phyloP scores from a whole-genome alignment of 2,113 vertebrate genomes.

The Monopterus albus region DNA sequence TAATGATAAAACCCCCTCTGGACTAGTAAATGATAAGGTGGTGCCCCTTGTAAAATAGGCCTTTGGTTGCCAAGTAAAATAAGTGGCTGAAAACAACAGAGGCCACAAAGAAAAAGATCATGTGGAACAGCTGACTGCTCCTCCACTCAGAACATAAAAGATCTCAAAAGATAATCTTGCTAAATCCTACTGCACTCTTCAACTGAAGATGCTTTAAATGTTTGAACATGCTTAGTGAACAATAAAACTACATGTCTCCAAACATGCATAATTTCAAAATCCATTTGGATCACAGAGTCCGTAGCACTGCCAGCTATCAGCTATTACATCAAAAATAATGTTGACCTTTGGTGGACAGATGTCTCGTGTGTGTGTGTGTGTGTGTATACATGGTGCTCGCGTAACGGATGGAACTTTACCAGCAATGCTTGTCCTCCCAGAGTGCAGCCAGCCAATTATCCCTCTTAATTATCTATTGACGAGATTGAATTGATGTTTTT shows the following conservation, averaged over 20 bases:
- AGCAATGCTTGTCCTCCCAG: slow-evolving; percentile 63
- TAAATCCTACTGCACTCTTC: background rate
- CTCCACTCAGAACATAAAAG: background rate
- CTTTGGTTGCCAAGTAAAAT: slow-evolving; percentile 33
- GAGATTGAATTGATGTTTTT: slow-evolving; percentile 81
- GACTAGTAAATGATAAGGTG: slow-evolving; percentile 22
- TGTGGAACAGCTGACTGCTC: slow-evolving; percentile 30
- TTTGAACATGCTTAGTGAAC: background rate
- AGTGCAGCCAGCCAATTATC: slow-evolving; percentile 76
- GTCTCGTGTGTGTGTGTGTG: slow-evolving; percentile 7
- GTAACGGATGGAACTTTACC: slow-evolving; percentile 66
- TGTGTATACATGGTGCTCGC: slow-evolving; percentile 34
- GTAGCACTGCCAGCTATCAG: background rate
- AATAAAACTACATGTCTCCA: slow-evolving; percentile 1
- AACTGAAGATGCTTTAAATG: background rate
- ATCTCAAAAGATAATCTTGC: background rate
- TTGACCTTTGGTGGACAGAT: slow-evolving; percentile 44
- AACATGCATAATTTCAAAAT: slow-evolving; percentile 4
- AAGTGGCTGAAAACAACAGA: slow-evolving; percentile 43
- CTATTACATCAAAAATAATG: slow-evolving; percentile 2
- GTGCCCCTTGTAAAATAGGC: slow-evolving; percentile 17
- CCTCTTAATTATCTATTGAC: slow-evolving; percentile 84
- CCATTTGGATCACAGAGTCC: background rate
- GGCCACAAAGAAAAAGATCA: slow-evolving; percentile 12
- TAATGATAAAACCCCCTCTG: slow-evolving; percentile 16